Evolutionary conservation across 2,888 invertebrate genomes (phyloP).

Genomic region (Petrophora chlorosata): DNA sequence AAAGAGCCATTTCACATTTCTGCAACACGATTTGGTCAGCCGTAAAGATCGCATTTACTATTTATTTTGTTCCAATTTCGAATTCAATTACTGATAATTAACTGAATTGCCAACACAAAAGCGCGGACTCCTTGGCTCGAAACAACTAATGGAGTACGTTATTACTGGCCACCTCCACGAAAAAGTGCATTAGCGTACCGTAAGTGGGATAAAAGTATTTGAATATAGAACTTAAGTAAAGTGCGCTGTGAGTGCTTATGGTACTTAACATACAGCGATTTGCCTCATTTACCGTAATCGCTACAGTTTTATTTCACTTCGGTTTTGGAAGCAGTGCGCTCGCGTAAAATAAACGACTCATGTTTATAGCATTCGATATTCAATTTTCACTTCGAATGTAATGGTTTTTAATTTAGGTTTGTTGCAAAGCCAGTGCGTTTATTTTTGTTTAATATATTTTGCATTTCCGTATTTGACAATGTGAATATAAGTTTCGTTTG

Average conservation of each 20-base stretch:
- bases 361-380: conserved; percentile 51
- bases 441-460: conserved; percentile 34
- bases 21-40: conserved; percentile 4
- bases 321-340: conserved; percentile 47
- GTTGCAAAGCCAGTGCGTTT: conserved; percentile 35
- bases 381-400: conserved; percentile 48
- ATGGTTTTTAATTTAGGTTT: conserved; percentile 50
- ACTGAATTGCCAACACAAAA: conserved; percentile 55
- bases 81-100: conserved; percentile 41
- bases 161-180: conserved; percentile 74
- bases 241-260: conserved; percentile 71
- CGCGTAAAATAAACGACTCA: conserved; percentile 49
- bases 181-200: conserved; percentile 79
- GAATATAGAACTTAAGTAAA: conserved; percentile 78
- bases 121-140: conserved; percentile 55
- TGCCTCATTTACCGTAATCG: conserved; percentile 72
- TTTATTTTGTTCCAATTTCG: conserved; percentile 17
- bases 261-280: conserved; percentile 73
- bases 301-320: conserved; percentile 59
- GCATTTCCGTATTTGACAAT: conserved; percentile 28
- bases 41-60: conserved; percentile 24
- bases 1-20: too few relatives aligned
- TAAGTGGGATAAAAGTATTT: conserved; percentile 79
- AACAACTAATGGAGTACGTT: conserved; percentile 74
- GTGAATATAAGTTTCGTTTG: conserved; percentile 33